Evolutionary conservation across 2,113 vertebrate genomes (phyloP), one percentile per base, ranked within the genome.

Genomic region (Rhinogobius similis): DNA sequence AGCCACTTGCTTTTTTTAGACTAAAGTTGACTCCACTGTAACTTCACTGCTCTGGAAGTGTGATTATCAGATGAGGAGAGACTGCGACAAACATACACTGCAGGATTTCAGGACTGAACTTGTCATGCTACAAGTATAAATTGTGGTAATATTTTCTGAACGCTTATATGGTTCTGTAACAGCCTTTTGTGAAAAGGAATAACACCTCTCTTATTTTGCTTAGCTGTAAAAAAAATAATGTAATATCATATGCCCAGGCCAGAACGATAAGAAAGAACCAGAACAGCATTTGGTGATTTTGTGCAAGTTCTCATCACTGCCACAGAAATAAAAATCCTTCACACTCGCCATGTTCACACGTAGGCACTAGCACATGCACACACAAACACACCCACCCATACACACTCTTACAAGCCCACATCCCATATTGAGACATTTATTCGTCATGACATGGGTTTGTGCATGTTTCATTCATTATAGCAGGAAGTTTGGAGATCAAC

Each of bases 401-500:
- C 79, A 50, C 46, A 21, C 8, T 76, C 56, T 78, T 81, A 77
- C 82, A 78, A 75, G 70, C 75, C 71, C 63, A 70, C 79, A 62
- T 78, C 64, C 79, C 81, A 81, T 81, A 74, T 65, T 81, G 81
- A 79, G 52, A 75, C 73, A 80, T 84, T 86, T 80, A 79, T 83
- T 77, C 70, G 44, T 67, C 75, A 70, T 77, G 78, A 85, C 75
- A 86, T 80, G 81, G 55, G 64, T 63, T 73, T 70, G 75, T 71
- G 63, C 63, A 66, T 78, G 79, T 79, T 80, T 83, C 76, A 74
- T 78, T 84, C 76, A 62, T 79, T 73, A 65, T 38, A 78, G 43
- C 24, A 75, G 84, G 59, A 77, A 76, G 82, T 78, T 78, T 79
- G 62, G 76, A 14, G 73, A 76, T 79, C 61, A 67, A 75, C 62